These are phyloP conservation scores for Cryptomyrus ogoouensis DNA, from an alignment of 2,113 vertebrate species.

Conservation along the genomic window DNA sequence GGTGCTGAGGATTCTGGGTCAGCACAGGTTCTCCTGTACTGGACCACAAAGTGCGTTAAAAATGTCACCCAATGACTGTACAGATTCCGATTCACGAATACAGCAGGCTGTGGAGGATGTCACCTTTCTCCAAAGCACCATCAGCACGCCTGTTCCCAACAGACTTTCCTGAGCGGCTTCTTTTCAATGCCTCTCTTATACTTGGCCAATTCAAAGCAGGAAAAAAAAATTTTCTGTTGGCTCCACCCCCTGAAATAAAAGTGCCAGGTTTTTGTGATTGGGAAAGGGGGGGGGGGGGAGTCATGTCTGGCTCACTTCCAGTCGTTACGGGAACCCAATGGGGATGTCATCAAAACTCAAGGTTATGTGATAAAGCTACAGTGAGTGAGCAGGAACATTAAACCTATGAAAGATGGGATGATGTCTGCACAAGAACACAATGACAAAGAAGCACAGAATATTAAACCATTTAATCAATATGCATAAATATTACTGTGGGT, in stretches of 20 bases:
- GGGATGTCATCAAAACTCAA: neutral
- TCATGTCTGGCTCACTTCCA: neutral
- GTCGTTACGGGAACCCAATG: neutral
- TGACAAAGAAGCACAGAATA: neutral
- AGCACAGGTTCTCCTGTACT: neutral
- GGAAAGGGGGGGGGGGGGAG: neutral
- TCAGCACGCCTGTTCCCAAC: neutral
- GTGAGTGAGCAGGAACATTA: neutral
- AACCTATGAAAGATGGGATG: neutral
- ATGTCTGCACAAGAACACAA: neutral
- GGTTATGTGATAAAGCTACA: neutral
- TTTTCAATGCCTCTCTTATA: neutral
- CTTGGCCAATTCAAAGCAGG: neutral
- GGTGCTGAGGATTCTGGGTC: too few species aligned
- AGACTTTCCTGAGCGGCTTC: neutral
- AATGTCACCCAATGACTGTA: neutral
- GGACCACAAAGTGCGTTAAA: neutral
- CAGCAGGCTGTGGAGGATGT: neutral
- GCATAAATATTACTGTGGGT: slow-evolving; percentile 4
- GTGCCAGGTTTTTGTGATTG: neutral
- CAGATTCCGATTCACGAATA: neutral
- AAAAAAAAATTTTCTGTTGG: neutral
- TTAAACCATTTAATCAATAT: neutral
- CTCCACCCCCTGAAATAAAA: neutral
- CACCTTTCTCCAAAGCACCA: neutral